Percentiles rank a stretch among this genome's conserved stretches.
Evolutionary conservation across 2,797 vertebrate genomes (phyloP).

Genomic region (Meda fulgida): DNA sequence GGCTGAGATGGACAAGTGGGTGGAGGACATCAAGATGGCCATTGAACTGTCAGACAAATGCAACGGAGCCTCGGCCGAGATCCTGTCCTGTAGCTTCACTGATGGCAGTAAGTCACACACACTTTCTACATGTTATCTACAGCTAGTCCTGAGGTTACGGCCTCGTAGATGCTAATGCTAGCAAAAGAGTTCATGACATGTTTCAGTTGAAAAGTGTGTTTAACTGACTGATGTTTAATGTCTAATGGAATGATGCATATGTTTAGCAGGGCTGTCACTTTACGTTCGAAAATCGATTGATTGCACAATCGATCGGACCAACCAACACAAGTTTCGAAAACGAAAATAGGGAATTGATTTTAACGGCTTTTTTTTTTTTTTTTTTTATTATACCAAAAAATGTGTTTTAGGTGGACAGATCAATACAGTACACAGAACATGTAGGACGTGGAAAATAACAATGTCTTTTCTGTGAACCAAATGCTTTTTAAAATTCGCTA

Average conservation of each 20-base stretch:
- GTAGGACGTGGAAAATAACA: too few species aligned
- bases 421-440: too few species aligned
- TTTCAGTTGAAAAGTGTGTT: not conserved
- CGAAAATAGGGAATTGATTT: too few species aligned
- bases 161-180: not conserved
- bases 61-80: slow-evolving; percentile 84
- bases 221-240: not conserved
- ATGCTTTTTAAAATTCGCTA: too few species aligned
- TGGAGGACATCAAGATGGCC: slow-evolving; percentile 92
- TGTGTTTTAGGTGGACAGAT: too few species aligned
- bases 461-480: too few species aligned
- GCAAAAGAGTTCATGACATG: not conserved
- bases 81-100: slow-evolving; percentile 78
- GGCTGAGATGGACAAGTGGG: slow-evolving; percentile 95
- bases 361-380: too few species aligned
- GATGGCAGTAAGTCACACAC: slow-evolving; percentile 87
- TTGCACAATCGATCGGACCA: too few species aligned
- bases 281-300: too few species aligned
- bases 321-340: too few species aligned
- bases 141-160: not conserved
- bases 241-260: not conserved
- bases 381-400: too few species aligned
- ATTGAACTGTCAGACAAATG: slow-evolving; percentile 88
- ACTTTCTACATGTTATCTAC: not conserved
- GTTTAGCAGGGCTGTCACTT: too few species aligned